Percentiles rank a stretch among this genome's conserved stretches.
Evolutionary conservation across 1,140 invertebrate species (phyloP).

Genomic region (Nomia melanderi): DNA sequence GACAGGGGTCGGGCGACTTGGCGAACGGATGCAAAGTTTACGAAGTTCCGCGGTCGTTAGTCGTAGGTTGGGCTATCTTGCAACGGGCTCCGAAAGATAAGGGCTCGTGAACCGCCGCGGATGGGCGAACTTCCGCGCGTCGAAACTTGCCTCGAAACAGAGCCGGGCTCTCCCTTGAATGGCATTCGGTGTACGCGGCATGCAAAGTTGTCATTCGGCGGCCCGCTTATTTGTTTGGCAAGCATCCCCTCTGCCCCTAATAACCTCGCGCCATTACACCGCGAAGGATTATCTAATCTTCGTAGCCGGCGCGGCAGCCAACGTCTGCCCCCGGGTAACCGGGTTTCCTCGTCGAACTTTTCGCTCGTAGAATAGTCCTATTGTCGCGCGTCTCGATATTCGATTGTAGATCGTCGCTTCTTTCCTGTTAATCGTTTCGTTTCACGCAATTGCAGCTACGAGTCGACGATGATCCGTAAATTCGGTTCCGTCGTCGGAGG

Average conservation of each 20-base stretch:
- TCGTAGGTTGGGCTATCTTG: conserved; percentile 32
- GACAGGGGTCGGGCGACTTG: conserved; percentile 10
- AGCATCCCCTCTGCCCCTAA: conserved; percentile 10
- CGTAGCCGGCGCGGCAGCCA: not conserved
- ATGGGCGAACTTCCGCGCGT: conserved; percentile 33
- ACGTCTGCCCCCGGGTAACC: not conserved
- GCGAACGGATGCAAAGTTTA: conserved; percentile 46
- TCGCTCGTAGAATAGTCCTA: no score
- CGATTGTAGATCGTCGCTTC: no score
- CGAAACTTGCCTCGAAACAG: conserved; percentile 28
- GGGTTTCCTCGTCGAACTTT: not conserved
- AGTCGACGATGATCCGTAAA: no score
- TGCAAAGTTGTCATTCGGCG: conserved; percentile 34
- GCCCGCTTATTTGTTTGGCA: conserved; percentile 25
- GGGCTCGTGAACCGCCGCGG: conserved; percentile 29
- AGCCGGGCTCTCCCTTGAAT: conserved; percentile 15
- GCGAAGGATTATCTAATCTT: conserved; percentile 15
- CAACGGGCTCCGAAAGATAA: conserved; percentile 32
- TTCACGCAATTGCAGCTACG: no score
- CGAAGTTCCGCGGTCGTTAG: conserved; percentile 41
- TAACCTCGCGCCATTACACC: conserved; percentile 7
- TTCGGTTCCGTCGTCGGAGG: no score
- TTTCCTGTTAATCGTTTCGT: no score
- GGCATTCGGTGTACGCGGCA: conserved; percentile 6
- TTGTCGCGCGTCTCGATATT: no score